phyloP scores from a whole-genome alignment of 92 coral and sea anemone species.

The Porites cylindrica region DNA sequence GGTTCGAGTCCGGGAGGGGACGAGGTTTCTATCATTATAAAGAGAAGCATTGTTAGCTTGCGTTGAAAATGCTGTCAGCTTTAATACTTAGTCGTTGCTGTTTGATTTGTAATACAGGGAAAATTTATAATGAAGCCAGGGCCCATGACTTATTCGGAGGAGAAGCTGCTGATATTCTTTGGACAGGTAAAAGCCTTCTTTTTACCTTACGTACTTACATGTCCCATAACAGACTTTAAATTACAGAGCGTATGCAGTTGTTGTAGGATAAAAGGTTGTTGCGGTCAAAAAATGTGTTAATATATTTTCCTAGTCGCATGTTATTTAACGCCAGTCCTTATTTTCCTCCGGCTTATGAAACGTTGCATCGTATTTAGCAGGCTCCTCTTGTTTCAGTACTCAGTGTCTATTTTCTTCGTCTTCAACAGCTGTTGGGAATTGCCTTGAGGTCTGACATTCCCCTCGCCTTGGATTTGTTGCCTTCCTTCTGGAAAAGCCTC shows the following conservation, averaged over 20 bases:
- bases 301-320: no score
- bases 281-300: no score
- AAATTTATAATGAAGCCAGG: conserved; percentile 93
- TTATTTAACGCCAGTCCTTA: no score
- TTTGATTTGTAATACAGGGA: conserved; percentile 61
- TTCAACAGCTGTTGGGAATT: conserved; percentile 86
- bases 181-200: conserved; percentile 78
- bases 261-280: no score
- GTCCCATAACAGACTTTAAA: no score
- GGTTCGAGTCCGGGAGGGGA: no score
- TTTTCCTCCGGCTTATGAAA: no score
- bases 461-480: conserved; percentile 93
- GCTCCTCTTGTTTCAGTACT: not conserved
- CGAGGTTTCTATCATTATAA: no score
- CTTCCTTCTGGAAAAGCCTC: conserved; percentile 96
- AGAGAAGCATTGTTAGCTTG: not conserved
- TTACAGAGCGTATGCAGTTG: no score
- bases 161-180: conserved; percentile 88
- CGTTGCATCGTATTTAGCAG: not conserved
- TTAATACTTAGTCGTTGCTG: not conserved
- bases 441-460: conserved; percentile 97
- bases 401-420: not conserved
- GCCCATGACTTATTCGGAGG: conserved; percentile 87
- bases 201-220: no score
- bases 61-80: not conserved